These are phyloP conservation scores for Pachyuromys duprasi DNA, from an alignment of 2,797 vertebrate species.

Conservation along the genomic window DNA sequence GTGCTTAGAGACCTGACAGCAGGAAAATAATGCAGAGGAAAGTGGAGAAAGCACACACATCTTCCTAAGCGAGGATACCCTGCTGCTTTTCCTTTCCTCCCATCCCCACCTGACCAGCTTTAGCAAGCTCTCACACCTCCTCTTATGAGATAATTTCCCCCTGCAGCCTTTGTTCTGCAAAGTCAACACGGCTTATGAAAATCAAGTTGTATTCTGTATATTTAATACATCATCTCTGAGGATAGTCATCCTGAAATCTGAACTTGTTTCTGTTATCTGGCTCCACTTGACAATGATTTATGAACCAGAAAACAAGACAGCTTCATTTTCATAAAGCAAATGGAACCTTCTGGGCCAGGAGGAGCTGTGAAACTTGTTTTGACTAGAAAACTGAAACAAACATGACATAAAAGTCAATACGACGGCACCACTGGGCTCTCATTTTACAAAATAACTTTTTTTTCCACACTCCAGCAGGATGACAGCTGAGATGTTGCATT, in stretches of 20 bases:
- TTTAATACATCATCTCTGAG: conserved; percentile 90
- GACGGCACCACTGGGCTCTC: conserved; percentile 85
- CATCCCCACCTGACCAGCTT: neutral
- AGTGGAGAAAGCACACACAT: neutral
- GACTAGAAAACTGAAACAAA: conserved; percentile 90
- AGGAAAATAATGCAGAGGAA: neutral
- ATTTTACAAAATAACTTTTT: conserved; percentile 85
- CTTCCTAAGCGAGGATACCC: neutral
- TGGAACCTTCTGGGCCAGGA: conserved; percentile 88
- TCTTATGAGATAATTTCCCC: conserved; percentile 78
- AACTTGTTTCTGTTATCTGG: conserved; percentile 88
- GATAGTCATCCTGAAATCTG: conserved; percentile 90
- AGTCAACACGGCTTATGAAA: conserved; percentile 88
- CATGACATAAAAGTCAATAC: conserved; percentile 92
- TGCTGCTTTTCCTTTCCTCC: neutral
- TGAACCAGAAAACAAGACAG: conserved; percentile 90
- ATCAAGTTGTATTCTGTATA: conserved; percentile 89
- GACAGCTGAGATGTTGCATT: conserved; percentile 86
- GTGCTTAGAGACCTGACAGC: neutral
- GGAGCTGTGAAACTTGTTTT: conserved; percentile 90
- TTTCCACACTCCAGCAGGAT: conserved; percentile 77
- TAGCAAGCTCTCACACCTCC: conserved; percentile 70
- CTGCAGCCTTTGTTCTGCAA: conserved; percentile 85
- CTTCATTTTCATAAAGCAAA: conserved; percentile 91
- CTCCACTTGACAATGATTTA: conserved; percentile 91